Conservation (phyloP, 2,888 invertebrate genomes). For the Ornithoptera alexandrae region DNA sequence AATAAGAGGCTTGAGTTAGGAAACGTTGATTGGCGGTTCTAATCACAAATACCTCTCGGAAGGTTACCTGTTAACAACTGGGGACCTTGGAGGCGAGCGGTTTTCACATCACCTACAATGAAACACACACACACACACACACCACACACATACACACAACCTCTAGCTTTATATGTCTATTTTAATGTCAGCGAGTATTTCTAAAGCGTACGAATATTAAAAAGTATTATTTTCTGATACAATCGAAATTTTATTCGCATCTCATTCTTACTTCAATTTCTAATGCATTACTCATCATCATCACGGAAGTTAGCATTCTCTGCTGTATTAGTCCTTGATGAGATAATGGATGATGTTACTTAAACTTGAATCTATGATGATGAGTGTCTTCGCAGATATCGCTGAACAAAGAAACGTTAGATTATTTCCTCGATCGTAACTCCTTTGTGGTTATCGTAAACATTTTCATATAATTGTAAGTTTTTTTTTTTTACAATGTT, state of each 20-base stretch:
- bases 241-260: not conserved
- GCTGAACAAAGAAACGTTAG: constrained; percentile 7
- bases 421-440: constrained; percentile 12
- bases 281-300: too few relatives aligned
- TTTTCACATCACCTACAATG: constrained; percentile 49
- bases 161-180: constrained; percentile 31
- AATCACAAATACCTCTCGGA: constrained; percentile 55
- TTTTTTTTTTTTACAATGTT: too few relatives aligned
- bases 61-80: constrained; percentile 46
- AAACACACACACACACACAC: constrained; percentile 28
- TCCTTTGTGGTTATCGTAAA: not conserved
- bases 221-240: constrained; percentile 3
- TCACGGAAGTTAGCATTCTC: too few relatives aligned
- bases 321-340: not conserved
- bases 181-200: constrained; percentile 28
- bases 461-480: too few relatives aligned
- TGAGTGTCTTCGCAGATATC: constrained; percentile 3
- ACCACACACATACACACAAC: constrained; percentile 30
- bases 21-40: constrained; percentile 50
- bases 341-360: not conserved
- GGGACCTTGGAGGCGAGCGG: constrained; percentile 48
- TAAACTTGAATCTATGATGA: not conserved
- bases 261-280: not conserved
- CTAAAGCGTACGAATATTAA: constrained; percentile 21
- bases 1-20: constrained; percentile 36